Conservation (phyloP, 2,797 vertebrate species). For the Anguilla anguilla region DNA sequence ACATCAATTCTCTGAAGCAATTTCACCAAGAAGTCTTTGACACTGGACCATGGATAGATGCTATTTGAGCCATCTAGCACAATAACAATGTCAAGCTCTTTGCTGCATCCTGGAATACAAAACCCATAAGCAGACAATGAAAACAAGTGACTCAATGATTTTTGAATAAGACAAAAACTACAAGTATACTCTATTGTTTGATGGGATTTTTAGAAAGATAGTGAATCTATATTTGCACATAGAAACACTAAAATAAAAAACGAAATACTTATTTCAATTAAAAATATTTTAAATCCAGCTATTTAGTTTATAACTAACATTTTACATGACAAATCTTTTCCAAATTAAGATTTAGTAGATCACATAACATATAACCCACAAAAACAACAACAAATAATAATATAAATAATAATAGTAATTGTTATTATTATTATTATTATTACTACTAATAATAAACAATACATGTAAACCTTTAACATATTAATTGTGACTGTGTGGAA, state of each 20-base stretch:
- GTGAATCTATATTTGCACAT: not conserved
- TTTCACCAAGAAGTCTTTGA: conserved; percentile 80
- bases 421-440: no score
- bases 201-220: not conserved
- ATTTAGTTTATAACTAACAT: not conserved
- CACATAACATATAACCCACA: not conserved
- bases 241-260: not conserved
- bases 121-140: not conserved
- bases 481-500: not conserved
- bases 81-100: conserved; percentile 88
- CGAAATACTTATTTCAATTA: not conserved
- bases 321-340: not conserved
- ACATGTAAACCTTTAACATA: not conserved
- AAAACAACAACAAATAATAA: no score
- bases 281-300: not conserved
- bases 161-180: not conserved
- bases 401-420: no score
- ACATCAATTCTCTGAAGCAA: conserved; percentile 84
- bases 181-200: no score
- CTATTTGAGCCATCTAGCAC: conserved; percentile 96
- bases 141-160: not conserved
- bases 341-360: not conserved
- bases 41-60: conserved; percentile 90
- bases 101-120: conserved; percentile 80
- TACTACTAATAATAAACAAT: not conserved